Conservation (phyloP, 2,797 vertebrate genomes). For the Cossypha polioptera region DNA sequence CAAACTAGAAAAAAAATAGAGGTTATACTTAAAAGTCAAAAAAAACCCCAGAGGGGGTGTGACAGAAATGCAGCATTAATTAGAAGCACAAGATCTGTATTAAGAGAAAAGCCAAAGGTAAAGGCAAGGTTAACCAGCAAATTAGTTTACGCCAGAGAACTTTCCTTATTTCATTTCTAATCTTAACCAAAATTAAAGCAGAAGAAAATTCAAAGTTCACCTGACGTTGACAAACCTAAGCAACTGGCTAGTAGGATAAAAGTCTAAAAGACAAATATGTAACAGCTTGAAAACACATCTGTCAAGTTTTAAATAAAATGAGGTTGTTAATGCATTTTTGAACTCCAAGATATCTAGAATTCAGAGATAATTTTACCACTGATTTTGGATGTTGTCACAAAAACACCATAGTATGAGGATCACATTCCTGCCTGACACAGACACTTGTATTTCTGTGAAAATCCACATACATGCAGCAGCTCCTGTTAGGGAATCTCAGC, state of each 20-base stretch:
- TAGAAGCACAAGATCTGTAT: background rate
- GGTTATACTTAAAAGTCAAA: background rate
- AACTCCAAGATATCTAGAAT: background rate
- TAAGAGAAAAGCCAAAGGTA: conserved; percentile 14
- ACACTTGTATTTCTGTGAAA: fast-evolving
- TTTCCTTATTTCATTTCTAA: background rate
- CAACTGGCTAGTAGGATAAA: background rate
- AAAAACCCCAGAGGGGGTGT: background rate
- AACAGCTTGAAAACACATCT: background rate
- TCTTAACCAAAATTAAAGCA: background rate
- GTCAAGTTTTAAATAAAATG: background rate
- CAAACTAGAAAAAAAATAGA: background rate
- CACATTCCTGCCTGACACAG: background rate
- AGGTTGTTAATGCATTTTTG: background rate
- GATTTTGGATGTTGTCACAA: background rate
- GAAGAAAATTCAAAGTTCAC: background rate
- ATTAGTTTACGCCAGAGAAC: background rate
- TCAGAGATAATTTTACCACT: background rate
- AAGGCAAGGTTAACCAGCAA: background rate
- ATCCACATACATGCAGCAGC: fast-evolving
- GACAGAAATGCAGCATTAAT: background rate
- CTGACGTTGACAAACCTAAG: background rate
- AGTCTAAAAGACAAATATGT: background rate
- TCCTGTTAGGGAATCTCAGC: background rate
- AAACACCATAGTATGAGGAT: background rate